Base-by-base conservation (phyloP, 23 tunicate genomes). In the Botrylloides violaceus region DNA sequence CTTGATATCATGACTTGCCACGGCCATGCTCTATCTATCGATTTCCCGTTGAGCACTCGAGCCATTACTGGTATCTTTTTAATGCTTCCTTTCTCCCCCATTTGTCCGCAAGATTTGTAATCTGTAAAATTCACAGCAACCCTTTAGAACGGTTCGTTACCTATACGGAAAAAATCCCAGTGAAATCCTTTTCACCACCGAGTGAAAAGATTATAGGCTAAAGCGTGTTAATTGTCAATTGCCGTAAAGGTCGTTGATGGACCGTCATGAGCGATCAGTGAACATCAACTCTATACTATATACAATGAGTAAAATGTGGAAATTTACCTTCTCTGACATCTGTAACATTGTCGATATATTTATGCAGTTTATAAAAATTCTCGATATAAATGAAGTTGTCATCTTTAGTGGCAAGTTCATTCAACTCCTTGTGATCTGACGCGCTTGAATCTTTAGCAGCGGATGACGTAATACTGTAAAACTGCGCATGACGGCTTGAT, bases 401-500 rank as follows among this genome's bases (percentile, higher is more conserved):
- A 47, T 37, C 49, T 32, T 85, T 79, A 15, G 66, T 25, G 2
- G 59, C 64, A 0, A 83, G 74, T 5, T 76, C 76, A 2, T 73
- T 77, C 38, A 85, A 53, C 32, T 74, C 76, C 34, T 65, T 57
- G 20, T 80, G 75, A n/a, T n/a, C n/a, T n/a, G n/a, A n/a, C 6
- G 79, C 77, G 7, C 22, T 55, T n/a, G 49, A 65, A 30, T 60
- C 49, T 25, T 64, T 23, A 34, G 78, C 66, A 7, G 65, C 58
- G 58, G 85, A 85, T 3, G 94, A 74, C 20, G 94, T 85, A 12
- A 85, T 76, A 48, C 94, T 85, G 65, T 85, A 85, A 66, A 85
- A 85, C 81, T 85, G 47, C n/a, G n/a, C n/a, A n/a, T n/a, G n/a
- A n/a, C n/a, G n/a, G n/a, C n/a, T n/a, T n/a, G n/a, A n/a, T n/a